Percentiles rank a stretch among this genome's conserved stretches.
Evolutionary conservation across 1,140 invertebrate species (phyloP).

Genomic region (Drosophila sucinea): DNA sequence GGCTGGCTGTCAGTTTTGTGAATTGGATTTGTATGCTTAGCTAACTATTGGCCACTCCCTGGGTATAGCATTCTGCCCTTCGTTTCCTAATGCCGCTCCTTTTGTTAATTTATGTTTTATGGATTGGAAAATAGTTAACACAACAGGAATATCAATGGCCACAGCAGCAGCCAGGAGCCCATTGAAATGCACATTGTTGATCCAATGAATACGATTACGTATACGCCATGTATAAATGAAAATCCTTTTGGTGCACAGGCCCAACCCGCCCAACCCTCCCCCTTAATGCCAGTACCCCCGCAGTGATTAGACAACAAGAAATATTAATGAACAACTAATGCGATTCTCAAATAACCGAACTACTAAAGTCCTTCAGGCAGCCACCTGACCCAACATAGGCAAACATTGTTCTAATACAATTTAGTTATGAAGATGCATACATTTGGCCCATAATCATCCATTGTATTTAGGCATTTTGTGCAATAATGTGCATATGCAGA

Average conservation of each 20-base stretch:
- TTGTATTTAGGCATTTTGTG: constrained; percentile 13
- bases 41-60: constrained; percentile 3
- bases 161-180: neutral
- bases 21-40: constrained; percentile 12
- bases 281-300: neutral
- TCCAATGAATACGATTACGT: constrained; percentile 19
- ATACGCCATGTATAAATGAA: constrained; percentile 11
- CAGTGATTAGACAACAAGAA: constrained; percentile 12
- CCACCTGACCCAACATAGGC: constrained; percentile 16
- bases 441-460: constrained; percentile 11
- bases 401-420: constrained; percentile 13
- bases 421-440: constrained; percentile 18
- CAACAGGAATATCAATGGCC: neutral
- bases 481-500: constrained; percentile 8
- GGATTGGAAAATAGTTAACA: constrained; percentile 22
- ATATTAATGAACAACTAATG: constrained; percentile 21
- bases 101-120: constrained; percentile 18
- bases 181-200: constrained; percentile 17
- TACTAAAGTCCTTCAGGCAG: constrained; percentile 2
- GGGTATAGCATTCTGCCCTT: neutral
- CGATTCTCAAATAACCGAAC: neutral
- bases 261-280: neutral
- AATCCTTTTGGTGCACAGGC: neutral
- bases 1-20: constrained; percentile 13
- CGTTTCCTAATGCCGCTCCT: neutral